phyloP scores from a whole-genome alignment of 1,140 invertebrate species.

The Eriocheir sinensis region DNA sequence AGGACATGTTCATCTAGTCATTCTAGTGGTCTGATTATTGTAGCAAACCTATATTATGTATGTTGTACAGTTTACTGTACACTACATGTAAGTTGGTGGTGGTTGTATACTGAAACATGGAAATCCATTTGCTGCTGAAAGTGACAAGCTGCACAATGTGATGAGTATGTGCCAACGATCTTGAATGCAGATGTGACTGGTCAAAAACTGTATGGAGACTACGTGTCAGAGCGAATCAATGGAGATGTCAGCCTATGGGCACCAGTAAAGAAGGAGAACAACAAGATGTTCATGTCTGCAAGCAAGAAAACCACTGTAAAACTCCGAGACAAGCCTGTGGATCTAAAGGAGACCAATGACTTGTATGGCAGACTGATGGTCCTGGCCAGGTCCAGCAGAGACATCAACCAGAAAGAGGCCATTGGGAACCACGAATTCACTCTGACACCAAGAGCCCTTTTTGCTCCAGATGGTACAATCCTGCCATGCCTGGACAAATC shows the following conservation, averaged over 20 bases:
- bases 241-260: conserved; percentile 11
- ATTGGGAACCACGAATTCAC: conserved; percentile 50
- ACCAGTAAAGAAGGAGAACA: conserved; percentile 19
- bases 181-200: neutral
- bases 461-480: conserved; percentile 30
- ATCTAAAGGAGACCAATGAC: conserved; percentile 34
- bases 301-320: neutral
- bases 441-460: conserved; percentile 39
- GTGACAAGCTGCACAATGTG: conserved; percentile 27
- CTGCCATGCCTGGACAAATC: conserved; percentile 44
- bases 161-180: conserved; percentile 41
- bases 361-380: conserved; percentile 27
- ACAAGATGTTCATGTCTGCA: conserved; percentile 28
- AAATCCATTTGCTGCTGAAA: conserved; percentile 35
- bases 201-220: conserved; percentile 25
- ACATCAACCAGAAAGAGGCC: neutral
- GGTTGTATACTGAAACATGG: conserved; percentile 40
- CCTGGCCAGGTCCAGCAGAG: conserved; percentile 33
- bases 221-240: conserved; percentile 40
- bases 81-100: too few relatives aligned
- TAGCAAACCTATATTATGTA: conserved; percentile 26
- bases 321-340: neutral
- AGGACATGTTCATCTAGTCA: conserved; percentile 25
- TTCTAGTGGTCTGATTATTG: conserved; percentile 24
- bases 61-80: too few relatives aligned